These are phyloP conservation scores for Artibeus jamaicensis DNA, from an alignment of 2,797 vertebrate genomes.

Conservation along the genomic window DNA sequence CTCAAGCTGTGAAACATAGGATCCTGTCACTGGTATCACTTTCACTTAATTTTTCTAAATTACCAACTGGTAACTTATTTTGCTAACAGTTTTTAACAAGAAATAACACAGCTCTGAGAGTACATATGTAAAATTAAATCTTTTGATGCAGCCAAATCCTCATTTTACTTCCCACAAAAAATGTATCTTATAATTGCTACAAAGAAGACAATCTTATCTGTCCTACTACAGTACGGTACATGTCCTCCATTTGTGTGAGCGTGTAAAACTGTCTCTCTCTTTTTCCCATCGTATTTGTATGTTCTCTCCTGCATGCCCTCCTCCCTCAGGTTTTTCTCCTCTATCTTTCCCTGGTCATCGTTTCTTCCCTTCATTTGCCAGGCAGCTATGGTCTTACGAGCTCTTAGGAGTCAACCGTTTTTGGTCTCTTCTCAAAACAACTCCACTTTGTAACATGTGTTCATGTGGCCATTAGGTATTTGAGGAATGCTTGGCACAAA, in stretches of 20 bases:
- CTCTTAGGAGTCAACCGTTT: background rate
- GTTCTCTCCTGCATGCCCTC: background rate
- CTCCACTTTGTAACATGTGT: background rate
- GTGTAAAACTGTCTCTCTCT: background rate
- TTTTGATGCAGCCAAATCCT: background rate
- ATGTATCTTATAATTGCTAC: background rate
- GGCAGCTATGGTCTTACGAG: background rate
- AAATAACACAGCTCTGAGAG: background rate
- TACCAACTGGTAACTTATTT: background rate
- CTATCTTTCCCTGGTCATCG: background rate
- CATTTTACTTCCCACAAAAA: background rate
- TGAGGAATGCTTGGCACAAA: background rate
- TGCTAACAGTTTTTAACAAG: background rate
- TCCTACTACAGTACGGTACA: background rate
- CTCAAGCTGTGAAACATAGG: background rate
- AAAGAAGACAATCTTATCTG: background rate
- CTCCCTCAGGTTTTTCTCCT: background rate
- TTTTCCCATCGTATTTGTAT: background rate
- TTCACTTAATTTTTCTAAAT: background rate
- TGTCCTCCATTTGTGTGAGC: background rate
- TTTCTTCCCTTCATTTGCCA: background rate
- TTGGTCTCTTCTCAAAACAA: background rate
- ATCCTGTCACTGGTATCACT: background rate
- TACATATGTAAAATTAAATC: background rate
- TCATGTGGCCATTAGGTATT: background rate